A percentile compares a stretch with the other conserved stretches of the same genome.
These are phyloP conservation scores for Nyctalus aviator DNA, from an alignment of 2,797 vertebrate species.

Conservation along the genomic window DNA sequence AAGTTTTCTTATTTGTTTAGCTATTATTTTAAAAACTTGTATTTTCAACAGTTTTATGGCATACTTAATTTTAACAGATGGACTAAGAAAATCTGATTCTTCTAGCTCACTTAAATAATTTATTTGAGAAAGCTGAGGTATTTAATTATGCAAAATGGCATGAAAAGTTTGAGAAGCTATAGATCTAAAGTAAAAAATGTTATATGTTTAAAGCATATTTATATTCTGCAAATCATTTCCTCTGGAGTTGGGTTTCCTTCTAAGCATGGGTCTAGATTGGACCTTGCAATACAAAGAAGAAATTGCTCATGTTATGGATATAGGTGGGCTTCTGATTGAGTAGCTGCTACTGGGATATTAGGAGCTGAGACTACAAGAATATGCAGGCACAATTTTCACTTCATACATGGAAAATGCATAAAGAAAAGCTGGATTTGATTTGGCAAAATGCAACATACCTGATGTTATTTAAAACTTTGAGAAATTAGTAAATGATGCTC, in stretches of 20 bases:
- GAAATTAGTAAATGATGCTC: neutral
- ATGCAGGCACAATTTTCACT: neutral
- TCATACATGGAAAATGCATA: neutral
- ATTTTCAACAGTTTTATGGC: neutral
- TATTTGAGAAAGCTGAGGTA: slow-evolving; percentile 25
- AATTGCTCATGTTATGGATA: neutral
- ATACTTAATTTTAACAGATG: slow-evolving; percentile 3
- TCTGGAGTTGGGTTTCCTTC: neutral
- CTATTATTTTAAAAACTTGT: neutral
- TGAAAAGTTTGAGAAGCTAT: neutral
- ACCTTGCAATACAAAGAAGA: slow-evolving; percentile 5
- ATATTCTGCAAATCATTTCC: slow-evolving; percentile 44
- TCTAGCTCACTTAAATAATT: neutral
- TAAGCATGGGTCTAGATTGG: neutral
- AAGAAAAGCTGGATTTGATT: neutral
- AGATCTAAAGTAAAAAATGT: neutral
- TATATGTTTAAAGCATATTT: slow-evolving; percentile 15
- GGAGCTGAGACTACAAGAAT: neutral
- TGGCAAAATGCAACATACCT: neutral
- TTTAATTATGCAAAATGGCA: slow-evolving; percentile 30
- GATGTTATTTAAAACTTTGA: slow-evolving; percentile 44
- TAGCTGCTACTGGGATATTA: neutral
- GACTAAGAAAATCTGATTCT: slow-evolving; percentile 39
- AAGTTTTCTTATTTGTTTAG: neutral
- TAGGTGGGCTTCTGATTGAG: neutral